Evolutionary conservation across 2,888 invertebrate species (phyloP), one percentile per base, ranked within the genome.

Genomic region (Eupithecia centaureata): DNA sequence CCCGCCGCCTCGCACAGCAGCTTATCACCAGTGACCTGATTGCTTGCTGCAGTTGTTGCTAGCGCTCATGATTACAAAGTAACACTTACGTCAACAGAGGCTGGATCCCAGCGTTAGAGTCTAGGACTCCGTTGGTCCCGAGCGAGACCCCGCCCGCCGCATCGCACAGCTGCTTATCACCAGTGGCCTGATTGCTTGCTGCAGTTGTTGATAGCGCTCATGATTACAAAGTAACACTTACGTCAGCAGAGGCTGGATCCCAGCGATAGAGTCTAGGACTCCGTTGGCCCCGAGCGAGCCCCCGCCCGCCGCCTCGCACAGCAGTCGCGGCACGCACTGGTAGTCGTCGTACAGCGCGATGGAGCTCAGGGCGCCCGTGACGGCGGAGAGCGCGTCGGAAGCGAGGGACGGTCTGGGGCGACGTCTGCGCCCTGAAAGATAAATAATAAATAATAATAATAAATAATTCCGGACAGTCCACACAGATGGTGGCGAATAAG

Each of bases 1-100:
- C 95, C 89, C 60, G 96, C 95, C 63, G 96, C 94, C 86, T 97
- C 97, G 81, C 97, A 97, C 71, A 97, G 91, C 76, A 97, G 92
- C 82, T 1, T 32, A 32, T 8, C 1, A 32, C 22, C 10, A 10
- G 22, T 42, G 18, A 18, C 42, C 7, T 18, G 18, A 18, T 22
- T 18, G 18, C 0, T 47, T 22, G 4, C 47, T 42, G 3, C n/a
- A n/a, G n/a, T n/a, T n/a, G n/a, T n/a, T n/a, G n/a, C n/a, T n/a
- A n/a, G n/a, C n/a, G n/a, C n/a, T n/a, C n/a, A n/a, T n/a, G n/a
- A n/a, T n/a, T n/a, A n/a, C n/a, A n/a, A n/a, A n/a, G n/a, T n/a
- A n/a, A n/a, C n/a, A n/a, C n/a, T n/a, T n/a, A n/a, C n/a, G n/a
- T n/a, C n/a, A n/a, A n/a, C 67, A 96, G 83, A 0, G 95, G 94